Evolutionary conservation across 2,113 vertebrate species (phyloP), one percentile per base, ranked within the genome.

Genomic region (Anoplopoma fimbria): DNA sequence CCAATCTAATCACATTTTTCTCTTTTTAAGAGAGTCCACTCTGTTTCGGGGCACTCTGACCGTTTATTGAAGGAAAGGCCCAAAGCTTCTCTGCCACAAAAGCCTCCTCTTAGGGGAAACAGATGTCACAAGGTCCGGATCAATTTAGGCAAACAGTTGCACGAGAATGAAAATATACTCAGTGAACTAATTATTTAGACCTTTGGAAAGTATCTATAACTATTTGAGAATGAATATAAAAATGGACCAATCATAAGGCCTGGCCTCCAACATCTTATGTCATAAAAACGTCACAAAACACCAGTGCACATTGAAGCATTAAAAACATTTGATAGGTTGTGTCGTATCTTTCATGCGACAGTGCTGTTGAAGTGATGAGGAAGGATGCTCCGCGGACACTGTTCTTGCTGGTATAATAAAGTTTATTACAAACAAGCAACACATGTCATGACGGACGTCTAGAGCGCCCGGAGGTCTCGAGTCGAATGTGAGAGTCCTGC

Each of bases 1-100:
- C 83, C 83, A 81, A 85, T 90, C 83, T 84, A 69, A 80, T 86
- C 75, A 7, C 72, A 67, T 67, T 40, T n/a, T 61, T 58, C 63
- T 51, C 21, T 70, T 27, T 80, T 74, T 47, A n/a, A 74, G 65
- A 74, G 49, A 47, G 60, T 1, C 4, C 38, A 23, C 33, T 73
- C 36, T 77, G 77, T 83, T 86, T 55, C 47, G 57, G 72, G 71
- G 9, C 57, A n/a, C 51, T 55, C 61, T 69, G 73, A 70, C 36
- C 27, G 31, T 79, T 72, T 81, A 57, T 17, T 69, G 63, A 62
- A 42, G 29, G 10, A 60, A 17, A 81, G 64, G 63, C 80, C 79
- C 40, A 70, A 74, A 83, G 31, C 55, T 45, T 58, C n/a, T 69
- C 68, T 12, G 3, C 40, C 74, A 58, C 65, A 72, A 61, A 49